Evolutionary conservation across 2,888 invertebrate genomes (phyloP), one percentile per base, ranked within the genome.

Genomic region (Anoplius nigerrimus): DNA sequence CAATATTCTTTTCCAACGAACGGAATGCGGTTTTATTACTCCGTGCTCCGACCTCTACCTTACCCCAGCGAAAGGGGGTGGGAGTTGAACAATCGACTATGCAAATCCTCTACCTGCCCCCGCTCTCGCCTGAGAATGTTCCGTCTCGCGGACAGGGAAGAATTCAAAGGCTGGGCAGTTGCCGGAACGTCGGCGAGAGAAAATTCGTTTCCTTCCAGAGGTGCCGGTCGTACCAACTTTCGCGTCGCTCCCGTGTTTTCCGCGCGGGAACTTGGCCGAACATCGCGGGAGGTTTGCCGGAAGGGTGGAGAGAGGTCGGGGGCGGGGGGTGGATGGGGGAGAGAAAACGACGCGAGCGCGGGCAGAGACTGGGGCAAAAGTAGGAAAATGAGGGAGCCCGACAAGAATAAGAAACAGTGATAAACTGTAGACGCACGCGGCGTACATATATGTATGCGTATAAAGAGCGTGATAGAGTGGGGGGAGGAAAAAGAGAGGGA

Each of bases 81-180:
- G 18, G 42, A 56, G 18, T 42, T 42, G 15, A 56, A 58, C 57
- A 45, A 58, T 58, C 24, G 57, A 16, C 46, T 58, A 58, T 58
- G 45, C 57, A 58, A 58, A 58, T 58, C 24, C 24, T 22, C 34
- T 21, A 20, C 13, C 56, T 43, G 56, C n/a, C 27, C n/a, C 45
- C 18, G n/a, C 16, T 15, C 16, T 48, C 16, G 16, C 48, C 13
- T 11, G 34, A 34, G 11, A 34, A 34, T 48, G 16, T 48, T 48
- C 18, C 48, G 16, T 48, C 48, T 48, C 48, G 48, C 48, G n/a
- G 34, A 34, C 34, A 3, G 8, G n/a, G 4, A 34, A 11, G 34
- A 34, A 34, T 34, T 34, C 34, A 34, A 34, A 34, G 34, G 11
- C 34, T 6, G 1, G 34, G 11, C 34, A 6, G 34, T 34, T 6